Base-by-base conservation (phyloP, 2,113 vertebrate species). In the Alligator sinensis region DNA sequence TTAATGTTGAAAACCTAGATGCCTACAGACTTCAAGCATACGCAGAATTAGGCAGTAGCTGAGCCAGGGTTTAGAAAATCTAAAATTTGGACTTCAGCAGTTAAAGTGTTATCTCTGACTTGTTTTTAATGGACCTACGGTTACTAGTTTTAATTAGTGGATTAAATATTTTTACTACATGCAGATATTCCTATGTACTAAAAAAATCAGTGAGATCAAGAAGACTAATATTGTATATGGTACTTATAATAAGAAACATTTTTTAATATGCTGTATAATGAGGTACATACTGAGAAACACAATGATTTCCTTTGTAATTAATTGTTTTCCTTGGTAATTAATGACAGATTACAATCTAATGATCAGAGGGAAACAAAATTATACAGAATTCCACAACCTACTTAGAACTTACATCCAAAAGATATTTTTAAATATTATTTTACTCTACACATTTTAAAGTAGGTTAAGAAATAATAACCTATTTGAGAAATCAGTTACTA, bases 111-210 rank as follows among this genome's bases (percentile, higher is more conserved):
- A 59, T 60, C 91, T 95, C 92, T 84, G 34, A 81, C 88, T 92
- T 89, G 75, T 95, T 94, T 87, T 47, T 87, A 93, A 88, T 25
- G 63, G 76, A 96, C 76, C n/a, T 91, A 66, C 87, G 72, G 84
- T 96, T 86, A 88, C 63, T 91, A 90, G 30, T 77, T 91, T 82
- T 85, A 89, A 93, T 97, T 90, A 96, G 68, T 22, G 62, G 54
- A 28, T 77, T 93, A 92, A 70, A 79, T 59, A 57, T 57, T 92
- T 72, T 88, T 87, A 79, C 89, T 88, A 92, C 95, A 88, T 11
- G 47, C 47, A 47, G 47, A 47, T 47, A 47, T 47, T 47, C 47
- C 47, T 47, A 66, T 54, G 30, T 5, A 62, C 68, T 84, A n/a
- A 90, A 61, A 61, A 93, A 87, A 30, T 5, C 22, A 78, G 16